Conservation (phyloP, 2,797 vertebrate species). For the Podarcis lilfordi region DNA sequence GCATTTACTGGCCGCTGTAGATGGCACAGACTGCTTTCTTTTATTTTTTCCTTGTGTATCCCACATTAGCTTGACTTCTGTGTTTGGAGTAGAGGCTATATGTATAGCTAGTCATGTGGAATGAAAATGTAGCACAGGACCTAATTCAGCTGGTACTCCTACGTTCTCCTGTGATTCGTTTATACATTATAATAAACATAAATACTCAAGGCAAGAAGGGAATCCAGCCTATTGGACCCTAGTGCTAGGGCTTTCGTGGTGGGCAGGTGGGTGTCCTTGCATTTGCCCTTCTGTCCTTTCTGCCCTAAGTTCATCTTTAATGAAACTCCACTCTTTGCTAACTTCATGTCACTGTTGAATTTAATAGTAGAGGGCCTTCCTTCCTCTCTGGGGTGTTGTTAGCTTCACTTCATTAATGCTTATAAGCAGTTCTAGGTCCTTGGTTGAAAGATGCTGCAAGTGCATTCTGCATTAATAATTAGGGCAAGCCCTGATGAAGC, state of each 20-base stretch:
- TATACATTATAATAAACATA: neutral
- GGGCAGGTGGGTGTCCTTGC: neutral
- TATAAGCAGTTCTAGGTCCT: slow-evolving; percentile 46
- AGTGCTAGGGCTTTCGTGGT: slow-evolving; percentile 1
- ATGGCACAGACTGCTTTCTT: too few species aligned
- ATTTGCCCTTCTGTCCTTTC: slow-evolving; percentile 4
- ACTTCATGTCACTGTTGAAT: slow-evolving; percentile 9
- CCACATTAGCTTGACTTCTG: neutral
- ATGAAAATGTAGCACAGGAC: neutral
- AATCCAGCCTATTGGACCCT: neutral
- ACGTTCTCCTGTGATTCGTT: neutral
- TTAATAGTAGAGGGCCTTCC: slow-evolving; percentile 35
- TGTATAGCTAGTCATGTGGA: neutral
- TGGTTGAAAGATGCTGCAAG: slow-evolving; percentile 43
- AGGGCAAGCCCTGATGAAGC: slow-evolving; percentile 30
- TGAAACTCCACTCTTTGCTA: neutral
- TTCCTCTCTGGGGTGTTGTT: slow-evolving; percentile 55
- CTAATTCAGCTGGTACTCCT: slow-evolving; percentile 28
- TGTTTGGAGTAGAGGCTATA: neutral
- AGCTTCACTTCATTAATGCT: slow-evolving; percentile 59
- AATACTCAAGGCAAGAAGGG: neutral
- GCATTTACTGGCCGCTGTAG: too few species aligned
- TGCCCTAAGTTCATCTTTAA: slow-evolving; percentile 33
- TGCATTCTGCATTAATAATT: slow-evolving; percentile 33
- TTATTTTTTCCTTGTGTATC: neutral